phyloP scores from a whole-genome alignment of 2,797 vertebrate genomes.

The Leucoraja ocellata region DNA sequence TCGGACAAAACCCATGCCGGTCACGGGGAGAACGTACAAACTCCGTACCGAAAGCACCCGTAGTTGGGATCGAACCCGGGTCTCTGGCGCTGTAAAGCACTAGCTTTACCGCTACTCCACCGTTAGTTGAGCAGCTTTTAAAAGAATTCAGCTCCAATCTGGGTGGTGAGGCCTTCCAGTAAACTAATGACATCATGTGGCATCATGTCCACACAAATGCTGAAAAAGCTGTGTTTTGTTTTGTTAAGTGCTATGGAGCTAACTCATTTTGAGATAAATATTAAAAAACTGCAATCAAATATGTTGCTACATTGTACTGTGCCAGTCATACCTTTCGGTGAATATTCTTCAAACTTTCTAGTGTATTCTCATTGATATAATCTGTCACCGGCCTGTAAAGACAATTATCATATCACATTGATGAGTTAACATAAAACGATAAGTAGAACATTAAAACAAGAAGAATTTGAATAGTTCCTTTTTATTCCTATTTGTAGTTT shows the following conservation, averaged over 20 bases:
- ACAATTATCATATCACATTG: neutral
- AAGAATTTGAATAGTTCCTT: neutral
- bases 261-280: neutral
- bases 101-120: no score
- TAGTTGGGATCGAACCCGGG: no score
- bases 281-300: neutral
- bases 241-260: neutral
- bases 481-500: neutral
- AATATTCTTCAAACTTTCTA: constrained; percentile 73
- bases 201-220: no score
- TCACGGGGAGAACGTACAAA: no score
- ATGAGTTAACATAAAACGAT: neutral
- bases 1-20: no score
- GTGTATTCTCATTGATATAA: constrained; percentile 61
- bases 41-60: no score
- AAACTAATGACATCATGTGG: no score
- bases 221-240: neutral
- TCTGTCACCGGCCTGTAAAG: constrained; percentile 60
- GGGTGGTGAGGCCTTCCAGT: no score
- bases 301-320: neutral
- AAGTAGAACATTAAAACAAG: neutral
- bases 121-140: no score
- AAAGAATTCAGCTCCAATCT: no score
- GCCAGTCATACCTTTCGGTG: constrained; percentile 69
- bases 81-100: no score